Conservation (phyloP, 2,888 invertebrate genomes). For the Scaptomyza flava region DNA sequence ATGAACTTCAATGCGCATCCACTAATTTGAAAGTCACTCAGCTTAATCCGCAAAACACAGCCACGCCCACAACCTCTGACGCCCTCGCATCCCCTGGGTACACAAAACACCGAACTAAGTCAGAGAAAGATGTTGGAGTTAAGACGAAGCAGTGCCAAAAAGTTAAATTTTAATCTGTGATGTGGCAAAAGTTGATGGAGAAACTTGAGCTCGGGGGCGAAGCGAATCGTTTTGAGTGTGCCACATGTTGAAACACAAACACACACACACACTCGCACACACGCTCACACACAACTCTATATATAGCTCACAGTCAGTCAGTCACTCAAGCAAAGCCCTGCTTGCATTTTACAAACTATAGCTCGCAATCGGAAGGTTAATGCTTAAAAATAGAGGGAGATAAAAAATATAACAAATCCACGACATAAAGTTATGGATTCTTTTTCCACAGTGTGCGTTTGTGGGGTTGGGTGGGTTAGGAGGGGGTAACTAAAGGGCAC, state of each 20-base stretch:
- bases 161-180: conserved; percentile 79
- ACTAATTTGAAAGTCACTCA: conserved; percentile 78
- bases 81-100: conserved; percentile 5
- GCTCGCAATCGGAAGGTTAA: background rate
- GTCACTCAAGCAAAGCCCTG: conserved; percentile 1
- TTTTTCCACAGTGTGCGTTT: background rate
- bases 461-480: conserved; percentile 14
- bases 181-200: conserved; percentile 76
- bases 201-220: conserved; percentile 60
- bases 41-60: conserved; percentile 61
- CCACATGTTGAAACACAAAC: conserved; percentile 64
- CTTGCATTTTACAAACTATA: conserved; percentile 2
- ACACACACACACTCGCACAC: conserved; percentile 41
- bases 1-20: conserved; percentile 69
- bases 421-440: conserved; percentile 46
- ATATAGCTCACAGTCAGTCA: conserved; percentile 17
- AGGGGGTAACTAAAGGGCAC: conserved; percentile 3
- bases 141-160: conserved; percentile 68
- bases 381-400: conserved; percentile 1
- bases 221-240: conserved; percentile 45
- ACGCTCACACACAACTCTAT: conserved; percentile 26
- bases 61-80: conserved; percentile 39
- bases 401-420: conserved; percentile 65
- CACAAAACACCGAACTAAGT: conserved; percentile 17
- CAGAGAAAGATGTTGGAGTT: conserved; percentile 27